Evolutionary conservation across 2,797 vertebrate genomes (phyloP), one percentile per base, ranked within the genome.

Genomic region (Lutra lutra): DNA sequence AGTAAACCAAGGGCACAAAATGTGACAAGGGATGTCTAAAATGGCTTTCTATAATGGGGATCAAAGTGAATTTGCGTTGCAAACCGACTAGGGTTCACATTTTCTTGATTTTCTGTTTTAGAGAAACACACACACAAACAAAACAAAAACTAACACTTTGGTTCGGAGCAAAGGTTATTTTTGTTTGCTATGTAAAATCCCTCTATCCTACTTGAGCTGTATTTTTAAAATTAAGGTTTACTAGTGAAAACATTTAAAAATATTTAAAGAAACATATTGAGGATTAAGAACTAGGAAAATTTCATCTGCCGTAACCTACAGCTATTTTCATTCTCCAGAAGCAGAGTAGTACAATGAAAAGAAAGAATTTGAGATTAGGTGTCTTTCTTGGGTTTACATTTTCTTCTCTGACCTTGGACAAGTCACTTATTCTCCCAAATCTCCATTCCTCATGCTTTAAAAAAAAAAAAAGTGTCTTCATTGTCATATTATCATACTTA

Each of bases 171-270:
- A 80, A 82, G 29, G 17, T 58, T 86, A 46, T 80, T 51, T 5
- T 84, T 62, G 78, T 48, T 60, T 86, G 27, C n/a, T 86, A 14
- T 89, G 46, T 85, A 23, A 85, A 93, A 83, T 9, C 29, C 40
- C 56, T 62, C 17, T 79, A 0, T 94, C 20, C 7, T 66, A 83
- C 32, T 60, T 35, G 51, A 35, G 17, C 4, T 88, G 7, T 54
- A 46, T 75, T 89, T 95, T 46, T 14, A 78, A 48, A 94, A 60
- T 88, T 90, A 66, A 48, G 91, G 56, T 68, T 73, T 93, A 29
- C 40, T 35, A 27, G 13, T 70, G 12, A 88, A 88, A 91, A 18
- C 21, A 91, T 29, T 97, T 89, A 35, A 72, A 91, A 38, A 93
- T 80, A 73, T 66, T 38, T 72, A 58, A 83, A 86, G 43, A 86